Conservation (phyloP, 2,797 vertebrate genomes). For the Anguilla marmorata region DNA sequence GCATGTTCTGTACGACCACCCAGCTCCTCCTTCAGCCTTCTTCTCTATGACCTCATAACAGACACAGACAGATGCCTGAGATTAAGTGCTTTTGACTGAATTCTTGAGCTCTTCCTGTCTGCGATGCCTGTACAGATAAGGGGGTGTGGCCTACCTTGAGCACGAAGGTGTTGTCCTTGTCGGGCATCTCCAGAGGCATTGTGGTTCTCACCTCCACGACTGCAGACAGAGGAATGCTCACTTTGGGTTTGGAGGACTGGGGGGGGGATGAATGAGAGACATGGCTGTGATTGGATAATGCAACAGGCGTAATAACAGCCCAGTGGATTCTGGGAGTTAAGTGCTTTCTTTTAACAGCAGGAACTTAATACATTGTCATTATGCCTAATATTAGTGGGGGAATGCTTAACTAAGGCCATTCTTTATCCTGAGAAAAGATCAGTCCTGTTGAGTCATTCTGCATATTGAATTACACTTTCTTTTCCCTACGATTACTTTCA, state of each 20-base stretch:
- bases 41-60: neutral
- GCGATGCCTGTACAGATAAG: neutral
- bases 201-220: conserved; percentile 96
- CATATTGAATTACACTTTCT: neutral
- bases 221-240: conserved; percentile 90
- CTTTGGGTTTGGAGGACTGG: conserved; percentile 93
- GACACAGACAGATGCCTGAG: neutral
- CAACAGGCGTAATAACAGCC: neutral
- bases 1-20: too few relatives aligned
- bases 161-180: conserved; percentile 98
- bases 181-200: conserved; percentile 98
- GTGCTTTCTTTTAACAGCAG: neutral
- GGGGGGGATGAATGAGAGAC: neutral
- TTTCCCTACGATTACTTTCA: neutral
- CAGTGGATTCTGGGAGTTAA: neutral
- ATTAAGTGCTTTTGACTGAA: neutral
- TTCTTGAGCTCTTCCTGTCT: neutral
- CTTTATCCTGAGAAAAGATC: neutral
- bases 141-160: conserved; percentile 81
- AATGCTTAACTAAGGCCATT: neutral
- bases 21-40: too few relatives aligned
- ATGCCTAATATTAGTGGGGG: neutral
- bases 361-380: neutral
- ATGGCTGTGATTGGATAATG: neutral
- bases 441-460: neutral